phyloP scores from a whole-genome alignment of 53 echinoderm and acorn worm species.

The Apostichopus leukothele region DNA sequence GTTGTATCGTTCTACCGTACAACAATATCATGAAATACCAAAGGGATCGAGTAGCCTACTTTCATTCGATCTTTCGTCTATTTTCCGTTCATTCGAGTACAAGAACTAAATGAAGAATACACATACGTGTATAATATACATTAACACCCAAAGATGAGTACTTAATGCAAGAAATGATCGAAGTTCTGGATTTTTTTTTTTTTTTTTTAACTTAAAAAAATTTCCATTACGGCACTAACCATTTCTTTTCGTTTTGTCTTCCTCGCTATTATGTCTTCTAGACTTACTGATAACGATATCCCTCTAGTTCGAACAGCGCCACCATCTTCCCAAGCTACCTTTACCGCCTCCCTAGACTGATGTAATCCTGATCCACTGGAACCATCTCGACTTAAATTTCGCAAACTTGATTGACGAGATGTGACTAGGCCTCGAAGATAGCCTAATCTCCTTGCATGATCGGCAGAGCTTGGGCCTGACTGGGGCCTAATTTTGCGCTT shows the following conservation, averaged over 20 bases:
- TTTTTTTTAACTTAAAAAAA: no score
- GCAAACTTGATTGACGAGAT: conserved; percentile 19
- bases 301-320: conserved; percentile 6
- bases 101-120: no score
- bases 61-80: no score
- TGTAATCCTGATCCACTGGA: not conserved
- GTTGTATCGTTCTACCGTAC: no score
- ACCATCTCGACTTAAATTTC: not conserved
- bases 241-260: not conserved
- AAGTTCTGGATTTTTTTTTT: no score
- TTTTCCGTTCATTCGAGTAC: no score
- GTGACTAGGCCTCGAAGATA: conserved; percentile 20
- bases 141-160: no score
- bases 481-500: not conserved
- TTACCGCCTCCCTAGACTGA: not conserved
- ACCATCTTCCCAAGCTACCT: not conserved
- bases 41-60: no score
- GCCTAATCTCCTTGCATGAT: conserved; percentile 15
- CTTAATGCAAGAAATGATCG: no score
- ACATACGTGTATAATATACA: no score
- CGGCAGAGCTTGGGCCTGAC: not conserved
- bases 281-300: not conserved
- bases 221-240: not conserved
- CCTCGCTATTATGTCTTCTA: not conserved
- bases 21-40: no score